Conservation (phyloP, 2,888 invertebrate genomes). For the Arenicola marina region DNA sequence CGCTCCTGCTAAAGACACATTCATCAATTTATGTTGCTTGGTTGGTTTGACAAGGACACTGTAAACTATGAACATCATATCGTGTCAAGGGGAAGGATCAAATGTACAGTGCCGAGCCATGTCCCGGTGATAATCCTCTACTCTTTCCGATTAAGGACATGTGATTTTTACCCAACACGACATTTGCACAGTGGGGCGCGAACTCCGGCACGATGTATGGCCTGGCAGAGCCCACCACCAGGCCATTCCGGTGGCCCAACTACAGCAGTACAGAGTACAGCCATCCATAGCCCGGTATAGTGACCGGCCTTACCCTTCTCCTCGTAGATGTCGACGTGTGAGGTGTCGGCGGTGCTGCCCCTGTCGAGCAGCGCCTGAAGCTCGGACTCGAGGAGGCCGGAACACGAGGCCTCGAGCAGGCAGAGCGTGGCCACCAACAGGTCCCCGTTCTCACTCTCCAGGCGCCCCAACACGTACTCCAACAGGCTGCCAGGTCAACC, state of each 20-base stretch:
- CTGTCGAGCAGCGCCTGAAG: constrained; percentile 47
- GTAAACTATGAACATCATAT: background rate
- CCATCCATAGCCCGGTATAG: too few relatives aligned
- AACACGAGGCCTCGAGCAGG: constrained; percentile 52
- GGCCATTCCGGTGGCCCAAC: too few relatives aligned
- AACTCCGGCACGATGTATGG: too few relatives aligned
- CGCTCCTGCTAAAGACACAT: too few relatives aligned
- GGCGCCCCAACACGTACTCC: constrained; percentile 47
- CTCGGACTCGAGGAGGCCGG: constrained; percentile 52
- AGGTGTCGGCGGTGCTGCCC: constrained; percentile 42
- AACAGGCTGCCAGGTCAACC: constrained; percentile 41
- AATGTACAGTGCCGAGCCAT: background rate
- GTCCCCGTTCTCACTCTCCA: constrained; percentile 45
- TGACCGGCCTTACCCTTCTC: constrained; percentile 57
- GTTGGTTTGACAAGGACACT: too few relatives aligned
- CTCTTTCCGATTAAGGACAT: too few relatives aligned
- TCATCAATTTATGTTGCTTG: too few relatives aligned
- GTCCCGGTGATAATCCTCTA: too few relatives aligned
- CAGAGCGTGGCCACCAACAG: constrained; percentile 54
- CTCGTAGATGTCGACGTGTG: constrained; percentile 40
- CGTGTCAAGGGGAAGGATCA: background rate
- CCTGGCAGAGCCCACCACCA: too few relatives aligned
- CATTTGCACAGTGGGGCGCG: too few relatives aligned
- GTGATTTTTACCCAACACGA: too few relatives aligned
- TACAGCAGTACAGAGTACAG: too few relatives aligned